Conservation (phyloP, 1,140 invertebrate genomes). For the Pseudomyrmex flavicornis region DNA sequence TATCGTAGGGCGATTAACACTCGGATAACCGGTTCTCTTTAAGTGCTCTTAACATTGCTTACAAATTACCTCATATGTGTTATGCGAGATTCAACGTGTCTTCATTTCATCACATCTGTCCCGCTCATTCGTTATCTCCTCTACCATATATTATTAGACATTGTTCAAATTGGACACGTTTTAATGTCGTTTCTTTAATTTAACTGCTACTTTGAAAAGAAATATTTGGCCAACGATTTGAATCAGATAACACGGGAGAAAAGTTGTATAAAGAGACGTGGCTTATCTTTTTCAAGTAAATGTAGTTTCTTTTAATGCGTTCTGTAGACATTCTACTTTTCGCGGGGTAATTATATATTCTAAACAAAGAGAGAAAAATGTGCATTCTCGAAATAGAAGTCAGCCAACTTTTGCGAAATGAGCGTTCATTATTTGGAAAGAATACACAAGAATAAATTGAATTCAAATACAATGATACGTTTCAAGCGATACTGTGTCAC, state of each 20-base stretch:
- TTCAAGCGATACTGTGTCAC: background rate
- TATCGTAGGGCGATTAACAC: conserved; percentile 33
- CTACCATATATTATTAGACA: background rate
- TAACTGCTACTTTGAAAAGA: background rate
- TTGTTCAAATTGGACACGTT: conserved; percentile 38
- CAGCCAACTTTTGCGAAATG: conserved; percentile 8
- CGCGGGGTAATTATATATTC: conserved; percentile 12
- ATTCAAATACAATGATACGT: background rate
- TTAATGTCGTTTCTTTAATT: conserved; percentile 28
- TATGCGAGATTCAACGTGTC: background rate
- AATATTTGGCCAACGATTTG: conserved; percentile 44
- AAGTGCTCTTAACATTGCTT: conserved; percentile 26
- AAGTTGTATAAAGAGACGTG: conserved; percentile 50
- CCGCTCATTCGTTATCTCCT: background rate
- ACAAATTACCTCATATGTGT: conserved; percentile 2
- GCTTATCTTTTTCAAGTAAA: conserved; percentile 44
- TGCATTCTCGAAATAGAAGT: conserved; percentile 13
- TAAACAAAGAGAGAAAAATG: background rate
- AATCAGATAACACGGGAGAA: conserved; percentile 31
- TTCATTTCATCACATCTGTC: background rate
- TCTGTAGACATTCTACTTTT: conserved; percentile 1
- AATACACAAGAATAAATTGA: background rate
- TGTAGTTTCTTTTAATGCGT: conserved; percentile 46
- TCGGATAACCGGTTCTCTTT: conserved; percentile 16
- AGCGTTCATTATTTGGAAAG: background rate